phyloP scores from a whole-genome alignment of 2,888 invertebrate genomes.

The Protodeltote pygarga region DNA sequence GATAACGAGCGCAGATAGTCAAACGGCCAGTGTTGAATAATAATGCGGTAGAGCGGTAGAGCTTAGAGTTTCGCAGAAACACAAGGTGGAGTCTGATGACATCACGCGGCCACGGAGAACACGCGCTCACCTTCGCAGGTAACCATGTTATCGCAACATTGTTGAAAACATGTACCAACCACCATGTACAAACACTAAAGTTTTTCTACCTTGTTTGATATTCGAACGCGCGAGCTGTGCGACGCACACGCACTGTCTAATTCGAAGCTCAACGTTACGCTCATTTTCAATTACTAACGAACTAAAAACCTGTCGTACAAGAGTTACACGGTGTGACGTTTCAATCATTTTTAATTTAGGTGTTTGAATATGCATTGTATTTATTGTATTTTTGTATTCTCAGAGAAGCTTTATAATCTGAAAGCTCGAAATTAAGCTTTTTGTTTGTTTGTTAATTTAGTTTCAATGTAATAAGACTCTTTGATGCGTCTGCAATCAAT shows the following conservation, averaged over 20 bases:
- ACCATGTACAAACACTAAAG: conserved; percentile 27
- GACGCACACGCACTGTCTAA: conserved; percentile 55
- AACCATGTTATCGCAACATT: conserved; percentile 48
- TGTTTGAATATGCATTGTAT: conserved; percentile 12
- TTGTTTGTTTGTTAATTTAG: too few relatives aligned
- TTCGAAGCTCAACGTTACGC: conserved; percentile 62
- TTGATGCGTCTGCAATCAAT: too few relatives aligned
- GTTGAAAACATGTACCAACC: conserved; percentile 35
- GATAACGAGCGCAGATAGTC: conserved; percentile 67
- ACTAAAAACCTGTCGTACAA: conserved; percentile 52
- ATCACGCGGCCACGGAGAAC: conserved; percentile 66
- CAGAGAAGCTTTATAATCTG: too few relatives aligned
- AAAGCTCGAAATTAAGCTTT: too few relatives aligned
- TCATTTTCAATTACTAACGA: conserved; percentile 76
- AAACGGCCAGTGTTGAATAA: conserved; percentile 70
- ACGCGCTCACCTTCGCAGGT: conserved; percentile 73
- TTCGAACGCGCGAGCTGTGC: conserved; percentile 49
- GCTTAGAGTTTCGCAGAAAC: conserved; percentile 79
- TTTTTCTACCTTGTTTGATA: conserved; percentile 35
- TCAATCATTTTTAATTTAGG: conserved; percentile 33
- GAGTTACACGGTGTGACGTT: conserved; percentile 51
- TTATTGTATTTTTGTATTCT: too few relatives aligned
- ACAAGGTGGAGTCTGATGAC: conserved; percentile 75
- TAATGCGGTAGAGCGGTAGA: conserved; percentile 70
- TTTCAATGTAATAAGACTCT: too few relatives aligned